Base-by-base conservation (phyloP, 2,888 invertebrate genomes). In the Silvanus unidentatus region DNA sequence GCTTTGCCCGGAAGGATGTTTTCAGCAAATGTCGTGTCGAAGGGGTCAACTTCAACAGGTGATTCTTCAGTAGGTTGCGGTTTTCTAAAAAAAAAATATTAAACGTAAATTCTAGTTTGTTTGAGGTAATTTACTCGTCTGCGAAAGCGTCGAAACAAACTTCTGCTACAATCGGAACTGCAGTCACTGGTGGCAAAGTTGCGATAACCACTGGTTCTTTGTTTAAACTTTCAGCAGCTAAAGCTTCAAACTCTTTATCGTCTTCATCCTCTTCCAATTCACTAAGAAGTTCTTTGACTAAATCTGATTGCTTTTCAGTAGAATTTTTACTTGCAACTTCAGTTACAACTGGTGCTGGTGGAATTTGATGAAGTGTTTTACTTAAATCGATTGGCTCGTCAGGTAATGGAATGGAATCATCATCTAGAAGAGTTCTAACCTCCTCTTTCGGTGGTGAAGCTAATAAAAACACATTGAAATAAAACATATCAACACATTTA, bases 21-120 rank as follows among this genome's bases (percentile, higher is more conserved):
- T 44, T 86, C 86, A 0, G 86, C 89, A 68, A 88, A 88, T 40
- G 86, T 81, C 14, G 91, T 91, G 62, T 91, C 90, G 60, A 91
- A 91, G 0, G 91, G 91, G 77, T 91, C 90, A 40, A 73, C 73
- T 59, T 80, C 81, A 60, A 16, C 40, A 10, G 10, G 11, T 16
- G 12, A 10, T 11, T 39, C 27, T 22, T 10, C 8, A n/a, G 8
- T 16, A 27, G 9, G 11, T 11, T 13, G 5, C 3, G 22, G 22
- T 28, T 27, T 16, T 28, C 16, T 39, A 27, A 6, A 10, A 39
- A 15, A 37, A n/a, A 32, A 32, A 32, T 32, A 32, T 32, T 12
- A 5, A 8, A 12, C 4, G n/a, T 5, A 12, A 32, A 32, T 32
- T 5, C n/a, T 8, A 12, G 10, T 12, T 5, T 12, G 28, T 28